Conservation (phyloP, 1,140 invertebrate species). For the Helicorthomorpha holstii region DNA sequence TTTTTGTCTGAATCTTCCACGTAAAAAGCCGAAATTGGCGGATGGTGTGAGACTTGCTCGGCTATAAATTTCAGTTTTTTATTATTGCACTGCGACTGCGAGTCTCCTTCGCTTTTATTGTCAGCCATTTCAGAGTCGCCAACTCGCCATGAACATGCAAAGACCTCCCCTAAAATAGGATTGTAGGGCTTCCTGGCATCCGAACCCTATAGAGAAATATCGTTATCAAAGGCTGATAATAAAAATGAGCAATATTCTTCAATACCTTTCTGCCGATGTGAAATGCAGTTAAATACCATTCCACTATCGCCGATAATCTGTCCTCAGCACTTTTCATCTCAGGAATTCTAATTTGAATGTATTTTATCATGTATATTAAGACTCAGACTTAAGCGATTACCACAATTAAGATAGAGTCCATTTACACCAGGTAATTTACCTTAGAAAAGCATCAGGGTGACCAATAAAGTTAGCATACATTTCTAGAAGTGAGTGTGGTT, state of each 20-base stretch:
- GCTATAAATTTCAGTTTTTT: slow-evolving; percentile 26
- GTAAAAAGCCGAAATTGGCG: slow-evolving; percentile 33
- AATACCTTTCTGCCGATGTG: slow-evolving; percentile 30
- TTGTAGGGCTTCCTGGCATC: slow-evolving; percentile 40
- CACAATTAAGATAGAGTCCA: too few species aligned
- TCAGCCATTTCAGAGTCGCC: too few species aligned
- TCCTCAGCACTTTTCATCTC: slow-evolving; percentile 22
- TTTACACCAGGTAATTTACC: too few species aligned
- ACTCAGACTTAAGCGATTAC: too few species aligned
- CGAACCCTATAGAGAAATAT: slow-evolving; percentile 23
- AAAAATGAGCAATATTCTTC: not conserved
- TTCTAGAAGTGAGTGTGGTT: slow-evolving; percentile 33
- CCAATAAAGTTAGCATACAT: slow-evolving; percentile 32
- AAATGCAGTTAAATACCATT: slow-evolving; percentile 33
- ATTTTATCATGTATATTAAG: too few species aligned
- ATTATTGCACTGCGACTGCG: not conserved
- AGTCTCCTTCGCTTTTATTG: slow-evolving; percentile 7
- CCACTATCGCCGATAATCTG: slow-evolving; percentile 29
- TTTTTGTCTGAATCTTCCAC: slow-evolving; percentile 26
- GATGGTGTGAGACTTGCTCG: slow-evolving; percentile 41
- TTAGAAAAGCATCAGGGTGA: slow-evolving; percentile 10
- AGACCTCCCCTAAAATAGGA: slow-evolving; percentile 37
- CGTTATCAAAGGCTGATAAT: not conserved
- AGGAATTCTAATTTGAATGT: too few species aligned
- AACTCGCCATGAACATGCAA: slow-evolving; percentile 33